These are phyloP conservation scores for Acrocephalus scirpaceus DNA, from an alignment of 2,797 vertebrate species.

Conservation along the genomic window DNA sequence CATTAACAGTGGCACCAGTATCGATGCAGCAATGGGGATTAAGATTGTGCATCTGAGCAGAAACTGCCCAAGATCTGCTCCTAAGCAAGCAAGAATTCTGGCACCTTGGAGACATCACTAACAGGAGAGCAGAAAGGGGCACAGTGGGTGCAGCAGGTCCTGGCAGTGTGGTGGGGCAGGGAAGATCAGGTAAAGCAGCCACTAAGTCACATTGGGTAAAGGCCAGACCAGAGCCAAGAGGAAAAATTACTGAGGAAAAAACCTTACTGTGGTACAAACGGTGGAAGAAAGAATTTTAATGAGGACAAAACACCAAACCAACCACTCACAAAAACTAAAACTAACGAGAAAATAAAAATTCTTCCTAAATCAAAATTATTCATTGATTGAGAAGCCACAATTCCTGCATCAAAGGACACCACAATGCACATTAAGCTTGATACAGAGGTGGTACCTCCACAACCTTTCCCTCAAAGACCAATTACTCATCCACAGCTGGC, in stretches of 20 bases:
- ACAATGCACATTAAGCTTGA: fast-evolving
- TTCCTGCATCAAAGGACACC: neutral
- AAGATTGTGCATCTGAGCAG: neutral
- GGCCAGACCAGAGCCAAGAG: neutral
- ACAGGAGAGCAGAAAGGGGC: neutral
- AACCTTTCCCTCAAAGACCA: neutral
- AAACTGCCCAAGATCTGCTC: neutral
- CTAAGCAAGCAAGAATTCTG: neutral
- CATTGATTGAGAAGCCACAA: neutral
- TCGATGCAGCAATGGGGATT: neutral
- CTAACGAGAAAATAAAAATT: neutral
- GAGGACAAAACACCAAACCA: neutral
- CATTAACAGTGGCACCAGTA: slow-evolving; percentile 41
- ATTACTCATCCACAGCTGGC: neutral
- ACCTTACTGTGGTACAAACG: fast-evolving
- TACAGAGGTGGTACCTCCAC: neutral
- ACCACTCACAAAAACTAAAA: neutral
- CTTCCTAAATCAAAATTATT: neutral
- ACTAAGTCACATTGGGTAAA: neutral
- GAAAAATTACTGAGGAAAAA: neutral
- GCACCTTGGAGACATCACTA: neutral
- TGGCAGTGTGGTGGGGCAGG: fast-evolving
- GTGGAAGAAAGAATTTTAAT: neutral
- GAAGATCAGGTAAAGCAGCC: neutral
- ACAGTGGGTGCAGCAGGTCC: neutral